Evolutionary conservation across 1,140 invertebrate genomes (phyloP), one percentile per base, ranked within the genome.

Genomic region (Meloidogyne exigua): DNA sequence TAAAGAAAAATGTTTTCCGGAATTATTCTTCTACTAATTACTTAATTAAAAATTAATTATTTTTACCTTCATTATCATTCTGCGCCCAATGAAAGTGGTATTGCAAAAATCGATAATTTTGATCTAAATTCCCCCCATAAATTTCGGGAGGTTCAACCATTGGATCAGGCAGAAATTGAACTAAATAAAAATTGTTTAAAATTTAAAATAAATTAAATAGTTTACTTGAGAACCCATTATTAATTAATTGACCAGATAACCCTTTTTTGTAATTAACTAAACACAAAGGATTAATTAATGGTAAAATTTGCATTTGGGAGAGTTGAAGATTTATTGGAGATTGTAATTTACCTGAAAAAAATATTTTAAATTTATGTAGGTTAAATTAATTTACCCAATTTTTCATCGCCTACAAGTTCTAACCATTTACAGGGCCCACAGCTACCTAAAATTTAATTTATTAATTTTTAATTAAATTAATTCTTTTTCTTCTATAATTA

Each of bases 31-130:
- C 57, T 15, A 15, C 23, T 71, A 7, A 28, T 70, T 62, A 21
- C 18, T 13, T 28, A 39, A 32, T 32, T 32, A 32, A n/a, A 71
- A 36, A 23, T 25, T 13, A 71, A 13, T 12, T 71, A 15, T 44
- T 10, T 21, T 28, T 18, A 71, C 77, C 77, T 64, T 82, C 79
- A 42, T 80, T 78, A 66, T 86, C 85, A 57, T 86, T 72, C 68
- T 83, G 80, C 26, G 81, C 80, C 84, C 84, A 85, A 42, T 85
- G 84, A 68, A 80, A 85, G 57, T 85, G 84, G 36, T 85, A 85
- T 69, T 85, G 84, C 26, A 85, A 70, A 39, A 85, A 81, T 10
- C 80, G 83, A 66, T 85, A 85, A 57, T 78, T 76, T 62, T 85
- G 84, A 68, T 85, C 84, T 28, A 85, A 72, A n/a, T 79, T 71